Conservation (phyloP, 2,888 invertebrate genomes). For the Eulithis prunata region DNA sequence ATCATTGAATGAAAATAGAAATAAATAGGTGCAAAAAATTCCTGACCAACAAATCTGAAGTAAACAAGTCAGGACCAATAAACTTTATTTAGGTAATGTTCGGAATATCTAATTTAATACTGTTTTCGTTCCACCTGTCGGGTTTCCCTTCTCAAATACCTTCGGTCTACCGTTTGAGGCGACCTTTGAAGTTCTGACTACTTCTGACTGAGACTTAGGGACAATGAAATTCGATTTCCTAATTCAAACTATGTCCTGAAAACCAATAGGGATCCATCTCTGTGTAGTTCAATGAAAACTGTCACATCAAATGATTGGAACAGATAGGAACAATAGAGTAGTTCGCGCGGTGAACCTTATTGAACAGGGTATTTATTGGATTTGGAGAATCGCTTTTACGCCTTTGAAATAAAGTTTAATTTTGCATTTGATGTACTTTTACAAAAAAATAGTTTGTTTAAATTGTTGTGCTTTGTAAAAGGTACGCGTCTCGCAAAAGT, state of each 20-base stretch:
- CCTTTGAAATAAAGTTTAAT: conserved; percentile 25
- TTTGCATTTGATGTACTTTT: conserved; percentile 10
- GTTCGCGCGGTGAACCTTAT: conserved; percentile 45
- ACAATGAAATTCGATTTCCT: conserved; percentile 16
- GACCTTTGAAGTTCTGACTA: conserved; percentile 3
- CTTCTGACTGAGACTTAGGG: conserved; percentile 5
- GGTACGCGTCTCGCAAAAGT: not conserved
- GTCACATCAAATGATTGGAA: conserved; percentile 38
- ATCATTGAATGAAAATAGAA: too few relatives aligned
- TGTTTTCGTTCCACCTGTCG: conserved; percentile 17
- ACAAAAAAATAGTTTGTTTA: too few relatives aligned
- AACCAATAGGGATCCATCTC: conserved; percentile 31
- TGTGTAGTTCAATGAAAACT: conserved; percentile 30
- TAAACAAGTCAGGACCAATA: not conserved
- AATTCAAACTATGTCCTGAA: conserved; percentile 31
- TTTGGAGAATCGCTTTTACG: conserved; percentile 30
- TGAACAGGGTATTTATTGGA: conserved; percentile 40
- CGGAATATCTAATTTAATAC: conserved; percentile 8
- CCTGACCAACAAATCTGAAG: too few relatives aligned
- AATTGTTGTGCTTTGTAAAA: not conserved
- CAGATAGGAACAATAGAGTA: conserved; percentile 35
- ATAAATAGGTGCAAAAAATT: too few relatives aligned
- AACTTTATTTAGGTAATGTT: conserved; percentile 3
- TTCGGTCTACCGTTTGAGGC: not conserved
- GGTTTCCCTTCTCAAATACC: conserved; percentile 10